Percentiles rank a stretch among this genome's conserved stretches.
Conservation (phyloP, 2,113 vertebrate genomes). For the Scopus umbretta region DNA sequence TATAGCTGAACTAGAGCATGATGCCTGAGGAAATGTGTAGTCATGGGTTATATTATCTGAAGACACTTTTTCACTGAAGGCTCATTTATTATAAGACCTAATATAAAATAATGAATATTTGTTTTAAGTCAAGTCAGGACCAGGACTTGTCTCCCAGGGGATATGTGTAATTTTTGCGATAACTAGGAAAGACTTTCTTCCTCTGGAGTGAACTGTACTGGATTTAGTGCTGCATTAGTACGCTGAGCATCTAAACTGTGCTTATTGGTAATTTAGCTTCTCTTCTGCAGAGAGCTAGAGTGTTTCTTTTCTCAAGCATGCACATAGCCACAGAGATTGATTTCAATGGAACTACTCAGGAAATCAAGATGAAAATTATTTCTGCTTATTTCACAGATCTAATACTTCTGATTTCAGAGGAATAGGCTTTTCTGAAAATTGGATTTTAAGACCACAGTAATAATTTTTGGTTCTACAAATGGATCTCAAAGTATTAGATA, state of each 20-base stretch:
- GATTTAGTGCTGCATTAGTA: conserved; percentile 17
- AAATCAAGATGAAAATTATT: neutral
- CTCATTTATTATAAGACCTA: conserved; percentile 4
- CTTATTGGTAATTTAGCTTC: conserved; percentile 8
- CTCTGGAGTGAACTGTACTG: neutral
- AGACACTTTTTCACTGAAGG: conserved; percentile 1
- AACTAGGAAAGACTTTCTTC: conserved; percentile 4
- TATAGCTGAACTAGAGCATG: neutral
- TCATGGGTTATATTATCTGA: neutral
- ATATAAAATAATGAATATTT: conserved; percentile 37
- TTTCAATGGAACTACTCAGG: neutral
- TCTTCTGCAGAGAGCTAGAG: neutral
- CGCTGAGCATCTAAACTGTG: neutral
- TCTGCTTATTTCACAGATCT: neutral
- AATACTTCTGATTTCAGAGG: neutral
- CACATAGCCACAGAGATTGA: neutral
- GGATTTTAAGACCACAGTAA: neutral
- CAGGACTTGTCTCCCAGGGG: neutral
- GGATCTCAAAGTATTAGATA: neutral
- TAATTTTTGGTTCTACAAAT: neutral
- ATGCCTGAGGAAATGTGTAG: neutral
- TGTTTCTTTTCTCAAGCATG: conserved; percentile 14
- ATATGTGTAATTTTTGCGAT: conserved; percentile 10
- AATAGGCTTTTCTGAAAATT: neutral
- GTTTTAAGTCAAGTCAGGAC: conserved; percentile 11